Conservation (phyloP, 2,113 vertebrate species). For the Gnathonemus longibarbis region DNA sequence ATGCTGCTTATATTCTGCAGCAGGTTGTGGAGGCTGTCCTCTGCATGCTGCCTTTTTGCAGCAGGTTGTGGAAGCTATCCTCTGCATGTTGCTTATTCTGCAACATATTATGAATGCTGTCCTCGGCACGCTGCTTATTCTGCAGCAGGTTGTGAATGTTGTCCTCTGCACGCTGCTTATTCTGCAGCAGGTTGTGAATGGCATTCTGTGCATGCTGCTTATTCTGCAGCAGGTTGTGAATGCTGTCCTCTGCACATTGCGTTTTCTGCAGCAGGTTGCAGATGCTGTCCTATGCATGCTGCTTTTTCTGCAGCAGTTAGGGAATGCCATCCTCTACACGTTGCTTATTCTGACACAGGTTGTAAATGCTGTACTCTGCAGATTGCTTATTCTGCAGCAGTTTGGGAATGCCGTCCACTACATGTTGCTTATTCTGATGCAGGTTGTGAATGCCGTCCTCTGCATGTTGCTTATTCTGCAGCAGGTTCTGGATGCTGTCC, state of each 20-base stretch:
- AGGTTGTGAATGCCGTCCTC: conserved; percentile 69
- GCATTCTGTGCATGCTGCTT: too few species aligned
- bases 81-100: conserved; percentile 52
- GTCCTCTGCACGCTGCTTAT: conserved; percentile 79
- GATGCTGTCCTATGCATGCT: conserved; percentile 75
- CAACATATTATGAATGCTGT: conserved; percentile 67
- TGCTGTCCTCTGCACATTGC: too few species aligned
- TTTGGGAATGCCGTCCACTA: conserved; percentile 72
- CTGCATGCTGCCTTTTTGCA: conserved; percentile 81
- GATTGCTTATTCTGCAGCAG: conserved; percentile 77
- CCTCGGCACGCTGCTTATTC: conserved; percentile 80
- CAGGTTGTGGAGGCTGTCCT: conserved; percentile 40
- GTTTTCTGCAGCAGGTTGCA: conserved; percentile 49
- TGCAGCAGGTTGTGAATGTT: conserved; percentile 69
- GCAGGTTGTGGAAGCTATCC: conserved; percentile 51
- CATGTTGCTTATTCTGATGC: conserved; percentile 79
- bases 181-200: conserved; percentile 73
- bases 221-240: too few species aligned
- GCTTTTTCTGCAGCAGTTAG: conserved; percentile 76
- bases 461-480: conserved; percentile 81
- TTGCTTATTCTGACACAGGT: conserved; percentile 77
- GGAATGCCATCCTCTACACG: conserved; percentile 74
- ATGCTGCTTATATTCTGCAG: conserved; percentile 58
- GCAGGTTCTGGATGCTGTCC: conserved; percentile 71
- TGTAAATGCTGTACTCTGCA: conserved; percentile 73